phyloP scores from a whole-genome alignment of 92 coral and sea anemone species.

The Zoanthus sociatus region DNA sequence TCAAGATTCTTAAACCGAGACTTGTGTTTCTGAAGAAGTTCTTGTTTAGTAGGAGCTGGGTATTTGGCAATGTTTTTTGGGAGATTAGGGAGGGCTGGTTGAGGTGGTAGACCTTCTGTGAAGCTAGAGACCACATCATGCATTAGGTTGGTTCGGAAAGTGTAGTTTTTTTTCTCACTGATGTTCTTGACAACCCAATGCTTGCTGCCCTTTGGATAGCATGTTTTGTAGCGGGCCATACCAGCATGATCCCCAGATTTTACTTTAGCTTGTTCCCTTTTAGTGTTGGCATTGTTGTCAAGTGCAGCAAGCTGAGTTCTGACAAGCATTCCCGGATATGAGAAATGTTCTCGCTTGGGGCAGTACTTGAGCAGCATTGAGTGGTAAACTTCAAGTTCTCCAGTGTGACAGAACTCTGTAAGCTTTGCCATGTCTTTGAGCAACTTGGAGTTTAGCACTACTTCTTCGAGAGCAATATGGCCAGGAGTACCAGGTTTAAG shows the following conservation, averaged over 20 bases:
- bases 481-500: conserved; percentile 61
- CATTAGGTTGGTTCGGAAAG: conserved; percentile 34
- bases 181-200: conserved; percentile 73
- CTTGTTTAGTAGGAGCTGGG: conserved; percentile 55
- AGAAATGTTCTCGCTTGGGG: conserved; percentile 66
- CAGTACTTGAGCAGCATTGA: conserved; percentile 70
- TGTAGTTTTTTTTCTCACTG: conserved; percentile 55
- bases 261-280: conserved; percentile 52
- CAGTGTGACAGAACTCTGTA: conserved; percentile 72
- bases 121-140: conserved; percentile 26
- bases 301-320: conserved; percentile 69
- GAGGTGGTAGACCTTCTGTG: conserved; percentile 1
- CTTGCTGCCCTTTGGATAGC: conserved; percentile 63
- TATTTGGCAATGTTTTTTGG: conserved; percentile 43
- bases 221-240: conserved; percentile 32
- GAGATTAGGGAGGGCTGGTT: conserved; percentile 34
- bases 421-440: conserved; percentile 66
- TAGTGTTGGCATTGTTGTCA: conserved; percentile 61
- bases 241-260: conserved; percentile 29
- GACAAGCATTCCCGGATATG: conserved; percentile 61
- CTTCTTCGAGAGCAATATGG: conserved; percentile 64
- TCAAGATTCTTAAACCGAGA: conserved; percentile 31
- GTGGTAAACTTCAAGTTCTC: conserved; percentile 65
- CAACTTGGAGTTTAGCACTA: conserved; percentile 52
- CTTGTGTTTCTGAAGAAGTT: conserved; percentile 38